phyloP scores from a whole-genome alignment of 2,888 invertebrate genomes.

The Rhabditoides inermis region DNA sequence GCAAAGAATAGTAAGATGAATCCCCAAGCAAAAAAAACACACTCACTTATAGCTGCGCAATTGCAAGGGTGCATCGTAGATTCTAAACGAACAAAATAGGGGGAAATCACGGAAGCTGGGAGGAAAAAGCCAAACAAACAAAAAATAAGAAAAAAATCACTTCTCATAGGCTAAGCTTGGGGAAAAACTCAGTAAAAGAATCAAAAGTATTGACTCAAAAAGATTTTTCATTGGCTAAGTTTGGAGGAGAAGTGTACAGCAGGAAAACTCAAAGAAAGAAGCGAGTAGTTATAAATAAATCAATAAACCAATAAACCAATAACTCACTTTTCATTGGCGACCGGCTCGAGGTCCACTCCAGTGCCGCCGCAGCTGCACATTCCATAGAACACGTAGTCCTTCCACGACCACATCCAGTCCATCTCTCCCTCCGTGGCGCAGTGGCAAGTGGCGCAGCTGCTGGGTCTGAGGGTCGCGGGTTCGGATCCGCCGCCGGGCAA shows the following conservation, averaged over 20 bases:
- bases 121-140: too few relatives aligned
- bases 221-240: too few relatives aligned
- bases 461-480: background rate
- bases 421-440: slow-evolving; percentile 16
- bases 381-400: slow-evolving; percentile 50
- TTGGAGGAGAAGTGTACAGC: too few relatives aligned
- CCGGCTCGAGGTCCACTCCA: slow-evolving; percentile 27
- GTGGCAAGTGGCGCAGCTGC: background rate
- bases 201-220: too few relatives aligned
- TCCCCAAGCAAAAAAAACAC: background rate
- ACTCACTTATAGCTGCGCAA: slow-evolving; percentile 28
- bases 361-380: slow-evolving; percentile 43
- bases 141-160: too few relatives aligned
- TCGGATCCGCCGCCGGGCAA: background rate
- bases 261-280: too few relatives aligned
- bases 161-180: too few relatives aligned
- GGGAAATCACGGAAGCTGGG: too few relatives aligned
- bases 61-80: slow-evolving; percentile 22
- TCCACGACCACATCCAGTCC: slow-evolving; percentile 51
- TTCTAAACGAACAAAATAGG: too few relatives aligned
- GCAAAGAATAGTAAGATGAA: background rate
- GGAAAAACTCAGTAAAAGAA: too few relatives aligned
- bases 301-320: background rate
- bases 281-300: too few relatives aligned
- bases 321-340: slow-evolving; percentile 26